Base-by-base conservation (phyloP, 2,888 invertebrate species). In the Drosophila setosimentum region DNA sequence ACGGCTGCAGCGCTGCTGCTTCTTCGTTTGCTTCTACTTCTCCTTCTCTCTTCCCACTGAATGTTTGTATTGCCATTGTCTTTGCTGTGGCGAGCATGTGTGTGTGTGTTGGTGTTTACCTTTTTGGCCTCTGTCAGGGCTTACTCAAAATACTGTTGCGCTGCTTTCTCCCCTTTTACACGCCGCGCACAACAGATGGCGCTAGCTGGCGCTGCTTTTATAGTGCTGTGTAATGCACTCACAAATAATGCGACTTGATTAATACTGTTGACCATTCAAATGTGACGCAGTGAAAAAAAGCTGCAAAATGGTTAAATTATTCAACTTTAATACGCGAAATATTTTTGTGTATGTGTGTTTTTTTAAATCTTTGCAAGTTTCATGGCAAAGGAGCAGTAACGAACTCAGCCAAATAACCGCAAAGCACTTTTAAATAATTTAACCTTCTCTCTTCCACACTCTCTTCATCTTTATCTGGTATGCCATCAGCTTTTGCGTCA, bases 191-290 rank as follows among this genome's bases (percentile, higher is more conserved):
- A 54, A 50, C 66, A 49, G 51, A 70, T 66, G 61, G 58, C 4
- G 2, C 40, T 49, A 73, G 61, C 33, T 24, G 48, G 64, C 30
- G 35, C 62, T 57, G 53, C 73, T 49, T 49, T 77, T 70, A 68
- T 78, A 76, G 82, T 71, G 73, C 65, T 79, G 77, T 61, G 70
- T 82, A 83, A 83, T 83, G 82, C 82, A 85, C 89, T 83, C 77
- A 87, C 45, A 87, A 87, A 85, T 83, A 87, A 87, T 87, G 87
- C 85, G 85, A 87, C 87, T 87, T 87, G 87, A 87, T 87, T 87
- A 89, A 87, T 89, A 85, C 82, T 89, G 82, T 89, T 89, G 89
- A 87, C 89, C 73, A 74, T 76, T 73, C 76, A 83, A 84, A 85
- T 68, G 78, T 68, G 73, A 67, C 64, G 68, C 61, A 67, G 73